These are phyloP conservation scores for Ailuropoda melanoleuca DNA, from an alignment of 2,113 vertebrate species.

Conservation along the genomic window DNA sequence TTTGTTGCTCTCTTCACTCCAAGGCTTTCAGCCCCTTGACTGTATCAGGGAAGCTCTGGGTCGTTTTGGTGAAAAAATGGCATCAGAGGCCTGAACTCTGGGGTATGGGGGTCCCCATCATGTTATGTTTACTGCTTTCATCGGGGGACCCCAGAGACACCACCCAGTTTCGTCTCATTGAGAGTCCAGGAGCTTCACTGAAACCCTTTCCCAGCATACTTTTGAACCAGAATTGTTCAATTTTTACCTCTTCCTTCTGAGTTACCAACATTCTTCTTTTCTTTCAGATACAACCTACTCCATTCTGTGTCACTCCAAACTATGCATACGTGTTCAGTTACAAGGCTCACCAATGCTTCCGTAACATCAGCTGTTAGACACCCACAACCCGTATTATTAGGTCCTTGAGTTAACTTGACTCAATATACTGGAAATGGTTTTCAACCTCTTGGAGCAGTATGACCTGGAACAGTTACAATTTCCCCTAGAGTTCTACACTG, in stretches of 20 bases:
- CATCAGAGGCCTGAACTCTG: background rate
- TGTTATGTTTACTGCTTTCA: background rate
- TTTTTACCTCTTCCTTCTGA: background rate
- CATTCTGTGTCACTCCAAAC: background rate
- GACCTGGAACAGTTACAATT: background rate
- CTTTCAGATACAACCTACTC: background rate
- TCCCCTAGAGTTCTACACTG: background rate
- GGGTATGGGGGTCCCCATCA: fast-evolving
- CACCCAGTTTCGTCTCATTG: background rate
- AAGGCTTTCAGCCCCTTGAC: background rate
- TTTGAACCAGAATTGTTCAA: background rate
- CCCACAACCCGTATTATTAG: background rate
- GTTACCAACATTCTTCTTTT: background rate
- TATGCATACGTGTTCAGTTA: background rate
- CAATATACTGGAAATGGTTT: background rate
- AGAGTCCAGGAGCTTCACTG: background rate
- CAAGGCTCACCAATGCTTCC: background rate
- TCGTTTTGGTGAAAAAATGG: background rate
- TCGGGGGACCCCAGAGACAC: background rate
- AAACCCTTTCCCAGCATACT: background rate
- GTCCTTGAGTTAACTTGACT: background rate
- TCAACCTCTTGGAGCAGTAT: background rate
- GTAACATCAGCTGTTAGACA: background rate
- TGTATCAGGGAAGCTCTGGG: background rate
- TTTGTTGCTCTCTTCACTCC: background rate